A percentile compares a stretch with the other conserved stretches of the same genome.
Evolutionary conservation across 2,888 invertebrate genomes (phyloP).

Genomic region (Resseliella maxima): DNA sequence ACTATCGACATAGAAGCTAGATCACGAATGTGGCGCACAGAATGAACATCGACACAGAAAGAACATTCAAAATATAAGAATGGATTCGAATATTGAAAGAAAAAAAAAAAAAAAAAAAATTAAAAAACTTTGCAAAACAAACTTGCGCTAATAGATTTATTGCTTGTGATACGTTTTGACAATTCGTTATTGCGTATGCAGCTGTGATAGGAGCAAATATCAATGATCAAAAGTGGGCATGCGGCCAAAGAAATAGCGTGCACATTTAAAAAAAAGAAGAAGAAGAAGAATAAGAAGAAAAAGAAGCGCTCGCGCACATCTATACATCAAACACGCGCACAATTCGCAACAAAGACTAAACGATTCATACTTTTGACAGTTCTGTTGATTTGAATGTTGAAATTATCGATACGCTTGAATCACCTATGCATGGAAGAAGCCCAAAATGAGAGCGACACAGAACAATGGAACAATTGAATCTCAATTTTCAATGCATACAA

Average conservation of each 20-base stretch:
- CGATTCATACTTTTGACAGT: background rate
- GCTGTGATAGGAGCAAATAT: conserved; percentile 5
- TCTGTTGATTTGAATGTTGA: background rate
- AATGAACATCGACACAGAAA: too few relatives aligned
- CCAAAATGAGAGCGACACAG: background rate
- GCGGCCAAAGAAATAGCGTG: background rate
- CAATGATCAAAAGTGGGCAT: background rate
- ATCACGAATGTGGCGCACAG: too few relatives aligned
- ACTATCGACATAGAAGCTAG: too few relatives aligned
- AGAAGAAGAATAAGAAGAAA: background rate
- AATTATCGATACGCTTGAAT: background rate
- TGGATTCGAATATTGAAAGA: background rate
- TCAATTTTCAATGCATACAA: background rate
- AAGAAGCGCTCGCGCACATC: too few relatives aligned
- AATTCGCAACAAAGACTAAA: background rate
- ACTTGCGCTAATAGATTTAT: conserved; percentile 6
- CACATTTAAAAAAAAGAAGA: background rate
- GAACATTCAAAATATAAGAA: too few relatives aligned
- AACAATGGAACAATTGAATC: background rate
- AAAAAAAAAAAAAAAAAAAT: background rate
- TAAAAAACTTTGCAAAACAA: background rate
- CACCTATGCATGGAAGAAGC: background rate
- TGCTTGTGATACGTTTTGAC: background rate
- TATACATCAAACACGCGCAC: background rate
- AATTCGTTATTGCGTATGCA: background rate